Percentiles rank a stretch among this genome's conserved stretches.
phyloP scores from a whole-genome alignment of 2,113 vertebrate genomes.

The Microcebus tavaratra region DNA sequence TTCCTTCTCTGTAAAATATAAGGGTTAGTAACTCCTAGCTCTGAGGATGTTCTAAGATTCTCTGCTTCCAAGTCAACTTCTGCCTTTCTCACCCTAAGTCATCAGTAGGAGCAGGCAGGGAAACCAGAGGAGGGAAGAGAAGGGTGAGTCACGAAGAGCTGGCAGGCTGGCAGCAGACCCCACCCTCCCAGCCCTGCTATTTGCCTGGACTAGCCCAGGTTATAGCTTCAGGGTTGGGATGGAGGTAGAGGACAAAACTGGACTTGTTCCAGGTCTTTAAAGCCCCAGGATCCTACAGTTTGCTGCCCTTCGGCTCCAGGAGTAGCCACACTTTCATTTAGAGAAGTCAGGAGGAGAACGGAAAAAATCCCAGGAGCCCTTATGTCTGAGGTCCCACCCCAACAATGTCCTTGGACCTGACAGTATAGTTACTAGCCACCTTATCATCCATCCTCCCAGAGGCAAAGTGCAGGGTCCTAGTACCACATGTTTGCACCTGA shows the following conservation, averaged over 20 bases:
- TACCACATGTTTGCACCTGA: not conserved
- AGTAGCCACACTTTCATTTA: not conserved
- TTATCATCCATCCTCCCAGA: not conserved
- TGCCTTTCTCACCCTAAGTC: constrained; percentile 45
- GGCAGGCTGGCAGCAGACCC: constrained; percentile 34
- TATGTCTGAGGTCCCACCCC: not conserved
- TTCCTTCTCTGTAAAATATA: constrained; percentile 20
- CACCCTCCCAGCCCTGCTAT: constrained; percentile 65
- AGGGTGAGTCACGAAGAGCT: constrained; percentile 74
- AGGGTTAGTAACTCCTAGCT: not conserved
- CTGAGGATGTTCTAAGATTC: constrained; percentile 16
- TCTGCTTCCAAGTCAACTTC: constrained; percentile 46
- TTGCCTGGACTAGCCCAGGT: constrained; percentile 74
- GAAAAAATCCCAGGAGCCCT: not conserved
- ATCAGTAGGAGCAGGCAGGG: constrained; percentile 45
- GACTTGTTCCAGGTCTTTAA: constrained; percentile 31
- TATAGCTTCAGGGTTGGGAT: constrained; percentile 57
- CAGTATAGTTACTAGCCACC: not conserved
- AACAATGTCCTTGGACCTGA: constrained; percentile 3
- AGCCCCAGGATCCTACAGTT: not conserved
- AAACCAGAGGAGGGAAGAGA: constrained; percentile 59
- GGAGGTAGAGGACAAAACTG: constrained; percentile 36
- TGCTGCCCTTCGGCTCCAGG: not conserved
- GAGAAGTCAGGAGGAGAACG: not conserved
- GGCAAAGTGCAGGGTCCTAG: constrained; percentile 2